Evolutionary conservation across 2,113 vertebrate genomes (phyloP).

Genomic region (Eulemur macaco): DNA sequence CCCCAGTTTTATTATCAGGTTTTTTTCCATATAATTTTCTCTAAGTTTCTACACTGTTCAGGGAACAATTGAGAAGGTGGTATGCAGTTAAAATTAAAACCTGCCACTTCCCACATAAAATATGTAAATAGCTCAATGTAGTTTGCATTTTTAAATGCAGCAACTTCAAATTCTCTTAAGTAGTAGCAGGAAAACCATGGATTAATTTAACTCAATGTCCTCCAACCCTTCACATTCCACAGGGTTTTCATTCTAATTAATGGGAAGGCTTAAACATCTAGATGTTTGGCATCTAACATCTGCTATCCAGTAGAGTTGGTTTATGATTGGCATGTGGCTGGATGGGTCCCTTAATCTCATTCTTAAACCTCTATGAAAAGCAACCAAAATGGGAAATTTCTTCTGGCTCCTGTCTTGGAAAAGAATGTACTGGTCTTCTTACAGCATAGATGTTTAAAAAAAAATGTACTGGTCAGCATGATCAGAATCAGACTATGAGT

Average conservation of each 20-base stretch:
- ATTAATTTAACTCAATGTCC: constrained; percentile 57
- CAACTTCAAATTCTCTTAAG: constrained; percentile 52
- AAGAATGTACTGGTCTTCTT: neutral
- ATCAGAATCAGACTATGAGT: neutral
- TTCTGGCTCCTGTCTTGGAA: neutral
- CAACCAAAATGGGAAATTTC: constrained; percentile 37
- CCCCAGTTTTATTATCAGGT: constrained; percentile 62
- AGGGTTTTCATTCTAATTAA: constrained; percentile 62
- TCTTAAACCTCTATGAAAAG: constrained; percentile 46
- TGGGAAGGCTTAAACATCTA: constrained; percentile 63
- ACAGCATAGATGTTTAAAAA: neutral
- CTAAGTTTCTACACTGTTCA: constrained; percentile 79
- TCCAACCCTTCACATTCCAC: constrained; percentile 25
- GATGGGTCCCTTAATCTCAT: constrained; percentile 46
- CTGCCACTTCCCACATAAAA: constrained; percentile 73
- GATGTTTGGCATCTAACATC: constrained; percentile 33
- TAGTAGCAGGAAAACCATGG: constrained; percentile 28
- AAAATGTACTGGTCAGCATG: neutral
- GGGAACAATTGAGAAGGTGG: constrained; percentile 79
- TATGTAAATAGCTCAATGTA: constrained; percentile 63
- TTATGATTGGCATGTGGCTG: constrained; percentile 37
- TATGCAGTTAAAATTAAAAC: constrained; percentile 74
- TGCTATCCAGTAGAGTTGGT: constrained; percentile 35
- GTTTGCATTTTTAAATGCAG: constrained; percentile 64
- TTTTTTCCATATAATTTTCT: constrained; percentile 77